These are phyloP conservation scores for Ginglymostoma cirratum DNA, from an alignment of 2,113 vertebrate species.

Conservation along the genomic window DNA sequence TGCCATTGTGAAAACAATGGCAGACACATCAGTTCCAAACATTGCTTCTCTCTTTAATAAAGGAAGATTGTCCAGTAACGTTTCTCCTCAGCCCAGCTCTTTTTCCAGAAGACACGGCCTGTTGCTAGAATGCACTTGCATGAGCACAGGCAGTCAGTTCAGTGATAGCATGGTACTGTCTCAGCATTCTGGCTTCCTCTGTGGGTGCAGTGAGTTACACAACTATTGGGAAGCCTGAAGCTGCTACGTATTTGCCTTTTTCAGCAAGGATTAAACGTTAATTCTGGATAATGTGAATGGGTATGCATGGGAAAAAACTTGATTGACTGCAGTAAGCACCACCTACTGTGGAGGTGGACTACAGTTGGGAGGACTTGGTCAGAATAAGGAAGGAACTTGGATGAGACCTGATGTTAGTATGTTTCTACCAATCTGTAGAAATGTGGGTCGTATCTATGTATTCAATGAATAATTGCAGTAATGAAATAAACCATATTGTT, in stretches of 20 bases:
- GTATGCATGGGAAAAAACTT: too few species aligned
- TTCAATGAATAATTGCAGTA: too few species aligned
- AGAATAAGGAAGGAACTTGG: too few species aligned
- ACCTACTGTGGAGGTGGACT: too few species aligned
- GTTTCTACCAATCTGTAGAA: too few species aligned
- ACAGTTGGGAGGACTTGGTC: too few species aligned
- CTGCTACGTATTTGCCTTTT: background rate
- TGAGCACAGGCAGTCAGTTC: background rate
- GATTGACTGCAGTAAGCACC: too few species aligned
- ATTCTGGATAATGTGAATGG: background rate
- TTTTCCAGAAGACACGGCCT: background rate
- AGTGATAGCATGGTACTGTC: too few species aligned
- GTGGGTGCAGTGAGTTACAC: background rate
- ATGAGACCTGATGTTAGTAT: too few species aligned
- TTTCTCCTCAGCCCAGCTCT: background rate
- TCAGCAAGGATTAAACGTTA: background rate
- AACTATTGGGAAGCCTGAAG: background rate
- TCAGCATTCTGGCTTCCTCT: background rate
- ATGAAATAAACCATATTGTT: too few species aligned
- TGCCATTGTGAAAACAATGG: background rate
- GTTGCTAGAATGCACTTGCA: background rate
- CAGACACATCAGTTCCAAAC: background rate
- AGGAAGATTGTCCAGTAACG: background rate
- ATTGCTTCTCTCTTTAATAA: background rate
- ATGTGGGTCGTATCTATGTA: too few species aligned